phyloP scores from a whole-genome alignment of 2,888 invertebrate genomes.

The Cryptocheilus praepositus region DNA sequence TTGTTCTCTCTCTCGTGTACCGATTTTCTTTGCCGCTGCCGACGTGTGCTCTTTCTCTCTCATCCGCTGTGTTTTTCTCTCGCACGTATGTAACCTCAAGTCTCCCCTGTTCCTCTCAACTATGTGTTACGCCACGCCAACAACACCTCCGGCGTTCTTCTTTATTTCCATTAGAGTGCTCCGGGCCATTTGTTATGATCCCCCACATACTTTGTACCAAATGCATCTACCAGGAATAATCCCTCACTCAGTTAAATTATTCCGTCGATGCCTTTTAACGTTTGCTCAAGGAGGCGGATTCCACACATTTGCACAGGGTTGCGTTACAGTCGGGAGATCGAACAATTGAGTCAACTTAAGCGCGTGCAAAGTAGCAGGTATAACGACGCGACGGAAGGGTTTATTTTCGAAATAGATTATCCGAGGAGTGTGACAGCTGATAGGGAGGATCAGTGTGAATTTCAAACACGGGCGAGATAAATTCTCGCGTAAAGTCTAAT shows the following conservation, averaged over 20 bases:
- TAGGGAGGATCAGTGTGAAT: too few species aligned
- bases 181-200: conserved; percentile 57
- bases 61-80: conserved; percentile 22
- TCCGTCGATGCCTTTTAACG: conserved; percentile 41
- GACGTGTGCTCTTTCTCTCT: conserved; percentile 3
- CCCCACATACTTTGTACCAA: conserved; percentile 27
- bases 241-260: conserved; percentile 52
- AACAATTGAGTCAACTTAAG: too few species aligned
- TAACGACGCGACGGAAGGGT: too few species aligned
- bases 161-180: conserved; percentile 59
- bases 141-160: conserved; percentile 47
- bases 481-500: too few species aligned
- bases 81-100: background rate
- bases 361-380: too few species aligned
- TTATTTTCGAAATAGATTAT: too few species aligned
- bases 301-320: too few species aligned
- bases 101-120: background rate
- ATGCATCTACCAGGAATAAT: conserved; percentile 39
- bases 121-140: conserved; percentile 30
- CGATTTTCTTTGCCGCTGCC: conserved; percentile 10
- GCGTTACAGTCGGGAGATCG: too few species aligned
- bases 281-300: conserved; percentile 5
- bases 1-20: conserved; percentile 22
- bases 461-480: too few species aligned
- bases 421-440: too few species aligned